These are phyloP conservation scores for Ceyx erithaca DNA, from an alignment of 2,797 vertebrate species.

Conservation along the genomic window DNA sequence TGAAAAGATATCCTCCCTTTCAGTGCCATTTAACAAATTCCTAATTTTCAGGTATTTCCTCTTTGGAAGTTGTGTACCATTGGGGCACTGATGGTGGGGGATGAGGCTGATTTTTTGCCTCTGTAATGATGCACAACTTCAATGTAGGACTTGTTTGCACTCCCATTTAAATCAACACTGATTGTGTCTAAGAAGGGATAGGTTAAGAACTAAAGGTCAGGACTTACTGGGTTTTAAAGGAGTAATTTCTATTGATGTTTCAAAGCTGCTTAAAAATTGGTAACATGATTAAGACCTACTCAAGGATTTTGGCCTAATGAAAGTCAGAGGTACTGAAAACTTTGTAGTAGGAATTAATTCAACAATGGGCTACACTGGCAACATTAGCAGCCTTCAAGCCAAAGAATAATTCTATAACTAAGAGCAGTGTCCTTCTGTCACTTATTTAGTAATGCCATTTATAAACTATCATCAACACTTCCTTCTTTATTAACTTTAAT, in stretches of 20 bases:
- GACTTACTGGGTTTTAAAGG: neutral
- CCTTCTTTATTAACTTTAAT: neutral
- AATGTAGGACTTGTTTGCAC: neutral
- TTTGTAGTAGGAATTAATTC: neutral
- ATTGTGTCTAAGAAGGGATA: neutral
- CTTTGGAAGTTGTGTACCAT: neutral
- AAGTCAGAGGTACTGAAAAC: neutral
- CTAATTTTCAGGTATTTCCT: neutral
- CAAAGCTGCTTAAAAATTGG: conserved; percentile 12
- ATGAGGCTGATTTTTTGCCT: neutral
- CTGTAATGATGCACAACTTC: neutral
- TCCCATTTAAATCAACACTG: neutral
- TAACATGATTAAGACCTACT: neutral
- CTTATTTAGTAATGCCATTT: neutral
- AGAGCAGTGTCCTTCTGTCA: neutral
- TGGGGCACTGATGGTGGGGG: neutral
- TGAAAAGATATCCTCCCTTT: neutral
- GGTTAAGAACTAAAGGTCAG: neutral
- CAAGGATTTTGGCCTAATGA: neutral
- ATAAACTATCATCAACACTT: neutral
- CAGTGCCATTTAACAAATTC: neutral
- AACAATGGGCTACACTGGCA: neutral
- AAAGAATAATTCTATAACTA: neutral
- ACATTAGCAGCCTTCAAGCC: neutral
- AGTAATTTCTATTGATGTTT: neutral